phyloP scores from a whole-genome alignment of 2,888 invertebrate genomes.

The Itoplectis maculator region DNA sequence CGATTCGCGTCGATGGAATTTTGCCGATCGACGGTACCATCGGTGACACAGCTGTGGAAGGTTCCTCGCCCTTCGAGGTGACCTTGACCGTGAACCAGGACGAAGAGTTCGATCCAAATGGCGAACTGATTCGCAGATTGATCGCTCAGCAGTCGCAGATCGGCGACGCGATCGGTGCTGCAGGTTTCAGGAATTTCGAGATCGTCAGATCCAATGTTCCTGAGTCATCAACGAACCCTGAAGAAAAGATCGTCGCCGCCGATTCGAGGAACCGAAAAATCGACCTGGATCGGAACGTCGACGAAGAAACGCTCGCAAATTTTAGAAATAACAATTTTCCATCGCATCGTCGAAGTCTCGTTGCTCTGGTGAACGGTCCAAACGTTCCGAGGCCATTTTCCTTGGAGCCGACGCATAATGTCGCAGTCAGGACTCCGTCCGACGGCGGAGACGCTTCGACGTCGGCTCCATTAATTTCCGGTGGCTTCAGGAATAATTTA shows the following conservation, averaged over 20 bases:
- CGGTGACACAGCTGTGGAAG: slow-evolving; percentile 63
- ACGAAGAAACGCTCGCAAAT: not conserved
- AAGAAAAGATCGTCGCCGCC: not conserved
- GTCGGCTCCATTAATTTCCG: not conserved
- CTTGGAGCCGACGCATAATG: slow-evolving; percentile 7
- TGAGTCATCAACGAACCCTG: not conserved
- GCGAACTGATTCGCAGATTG: slow-evolving; percentile 70
- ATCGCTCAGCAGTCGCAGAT: slow-evolving; percentile 70
- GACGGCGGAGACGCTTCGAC: slow-evolving; percentile 5
- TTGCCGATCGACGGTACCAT: slow-evolving; percentile 42
- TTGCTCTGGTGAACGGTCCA: slow-evolving; percentile 43
- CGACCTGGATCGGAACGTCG: not conserved
- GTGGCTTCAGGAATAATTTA: slow-evolving; percentile 3
- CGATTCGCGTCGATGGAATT: slow-evolving; percentile 11
- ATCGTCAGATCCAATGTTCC: slow-evolving; percentile 63
- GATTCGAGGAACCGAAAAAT: slow-evolving; percentile 6
- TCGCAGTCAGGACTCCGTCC: slow-evolving; percentile 19
- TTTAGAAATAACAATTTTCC: slow-evolving; percentile 3
- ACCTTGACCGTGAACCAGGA: slow-evolving; percentile 72
- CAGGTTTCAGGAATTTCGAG: slow-evolving; percentile 60
- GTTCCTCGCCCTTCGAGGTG: slow-evolving; percentile 74
- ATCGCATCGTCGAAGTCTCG: slow-evolving; percentile 44
- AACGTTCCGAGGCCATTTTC: slow-evolving; percentile 65
- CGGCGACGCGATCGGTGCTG: slow-evolving; percentile 49
- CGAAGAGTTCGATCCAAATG: slow-evolving; percentile 66